phyloP scores from a whole-genome alignment of 2,888 invertebrate species.

The Rhaphigaster nebulosa region DNA sequence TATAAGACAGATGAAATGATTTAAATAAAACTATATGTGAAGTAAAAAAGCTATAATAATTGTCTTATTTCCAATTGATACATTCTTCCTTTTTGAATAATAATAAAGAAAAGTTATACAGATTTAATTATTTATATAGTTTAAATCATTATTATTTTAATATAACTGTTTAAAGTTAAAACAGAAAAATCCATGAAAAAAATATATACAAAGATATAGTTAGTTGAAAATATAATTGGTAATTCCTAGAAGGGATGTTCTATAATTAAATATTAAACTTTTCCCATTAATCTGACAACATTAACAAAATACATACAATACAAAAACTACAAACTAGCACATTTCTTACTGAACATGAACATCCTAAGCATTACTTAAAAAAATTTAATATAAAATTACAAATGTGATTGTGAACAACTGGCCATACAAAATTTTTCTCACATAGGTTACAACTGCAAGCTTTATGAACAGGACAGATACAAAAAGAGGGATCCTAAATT shows the following conservation, averaged over 20 bases:
- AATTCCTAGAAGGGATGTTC: neutral
- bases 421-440: neutral
- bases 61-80: neutral
- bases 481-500: neutral
- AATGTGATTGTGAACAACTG: neutral
- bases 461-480: neutral
- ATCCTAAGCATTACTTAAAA: neutral
- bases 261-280: neutral
- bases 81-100: neutral
- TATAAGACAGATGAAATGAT: neutral
- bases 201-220: too few species aligned
- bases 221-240: neutral
- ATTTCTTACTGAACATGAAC: neutral
- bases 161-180: neutral
- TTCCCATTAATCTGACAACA: neutral
- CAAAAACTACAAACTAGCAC: neutral
- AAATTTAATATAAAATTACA: neutral
- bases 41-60: neutral
- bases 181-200: too few species aligned
- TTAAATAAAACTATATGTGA: neutral
- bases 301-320: neutral
- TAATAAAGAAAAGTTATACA: neutral
- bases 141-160: neutral
- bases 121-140: neutral
- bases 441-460: neutral